These are phyloP conservation scores for Euborellia annulipes DNA, from an alignment of 1,140 invertebrate species.

Conservation along the genomic window DNA sequence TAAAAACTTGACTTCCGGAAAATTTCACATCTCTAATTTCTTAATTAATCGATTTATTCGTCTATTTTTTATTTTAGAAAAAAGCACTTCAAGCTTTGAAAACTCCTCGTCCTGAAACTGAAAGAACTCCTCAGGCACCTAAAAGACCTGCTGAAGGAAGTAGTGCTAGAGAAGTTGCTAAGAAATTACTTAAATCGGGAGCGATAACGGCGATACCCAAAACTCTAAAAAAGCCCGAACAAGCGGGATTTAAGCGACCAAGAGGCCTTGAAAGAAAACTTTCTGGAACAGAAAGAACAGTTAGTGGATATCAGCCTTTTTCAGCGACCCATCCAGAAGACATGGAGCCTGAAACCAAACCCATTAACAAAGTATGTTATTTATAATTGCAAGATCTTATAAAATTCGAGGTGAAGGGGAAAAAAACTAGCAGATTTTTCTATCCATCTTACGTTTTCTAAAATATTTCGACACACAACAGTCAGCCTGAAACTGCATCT, in stretches of 20 bases:
- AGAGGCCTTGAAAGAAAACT: constrained; percentile 66
- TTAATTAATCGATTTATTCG: constrained; percentile 7
- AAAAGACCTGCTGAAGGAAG: constrained; percentile 73
- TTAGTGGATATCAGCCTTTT: constrained; percentile 80
- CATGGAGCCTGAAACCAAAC: constrained; percentile 25
- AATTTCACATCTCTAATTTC: constrained; percentile 2
- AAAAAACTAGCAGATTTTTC: too few relatives aligned
- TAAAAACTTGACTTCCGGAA: too few relatives aligned
- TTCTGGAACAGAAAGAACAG: constrained; percentile 36
- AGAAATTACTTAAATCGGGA: constrained; percentile 86
- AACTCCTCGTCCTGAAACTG: constrained; percentile 73
- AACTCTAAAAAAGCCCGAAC: constrained; percentile 58
- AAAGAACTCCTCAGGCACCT: constrained; percentile 48
- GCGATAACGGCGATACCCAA: constrained; percentile 73
- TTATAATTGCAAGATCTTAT: too few relatives aligned
- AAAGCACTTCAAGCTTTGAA: constrained; percentile 80
- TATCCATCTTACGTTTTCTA: too few relatives aligned
- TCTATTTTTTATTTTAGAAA: constrained; percentile 42
- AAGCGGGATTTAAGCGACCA: constrained; percentile 66
- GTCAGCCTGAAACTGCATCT: too few relatives aligned
- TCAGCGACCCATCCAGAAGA: constrained; percentile 63
- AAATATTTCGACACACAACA: too few relatives aligned
- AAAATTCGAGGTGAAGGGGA: too few relatives aligned
- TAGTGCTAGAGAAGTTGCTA: constrained; percentile 86
- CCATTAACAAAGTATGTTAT: constrained; percentile 15